These are phyloP conservation scores for Chascanopsetta lugubris DNA, from an alignment of 2,113 vertebrate species.

Conservation along the genomic window DNA sequence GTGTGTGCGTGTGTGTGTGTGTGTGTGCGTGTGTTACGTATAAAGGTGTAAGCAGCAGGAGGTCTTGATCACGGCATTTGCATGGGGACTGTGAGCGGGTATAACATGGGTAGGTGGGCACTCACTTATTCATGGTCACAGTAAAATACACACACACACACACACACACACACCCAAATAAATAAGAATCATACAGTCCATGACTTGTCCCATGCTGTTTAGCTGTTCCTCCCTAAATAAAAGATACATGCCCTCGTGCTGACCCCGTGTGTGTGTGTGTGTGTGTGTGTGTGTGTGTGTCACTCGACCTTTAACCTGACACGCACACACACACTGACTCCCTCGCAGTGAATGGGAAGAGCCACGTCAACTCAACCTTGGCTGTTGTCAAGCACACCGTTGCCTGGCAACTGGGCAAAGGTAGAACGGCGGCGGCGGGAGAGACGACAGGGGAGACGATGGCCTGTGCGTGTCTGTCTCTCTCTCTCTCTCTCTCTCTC, in stretches of 20 bases:
- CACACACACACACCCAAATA: no score
- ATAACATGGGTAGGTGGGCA: constrained; percentile 14
- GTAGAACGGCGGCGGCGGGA: constrained; percentile 37
- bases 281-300: constrained; percentile 20
- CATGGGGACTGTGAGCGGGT: not conserved
- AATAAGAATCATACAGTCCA: no score
- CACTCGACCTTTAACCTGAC: constrained; percentile 15
- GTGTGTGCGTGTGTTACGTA: no score
- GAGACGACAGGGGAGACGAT: not conserved
- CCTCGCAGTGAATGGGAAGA: constrained; percentile 29
- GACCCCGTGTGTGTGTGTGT: constrained; percentile 44
- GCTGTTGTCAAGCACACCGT: constrained; percentile 64
- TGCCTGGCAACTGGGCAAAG: constrained; percentile 80
- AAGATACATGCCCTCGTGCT: constrained; percentile 26
- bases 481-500: no score
- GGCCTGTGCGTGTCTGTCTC: constrained; percentile 6
- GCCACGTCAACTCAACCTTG: constrained; percentile 43
- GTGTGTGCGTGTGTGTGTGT: constrained; percentile 9
- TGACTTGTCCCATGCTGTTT: not conserved
- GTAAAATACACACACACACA: not conserved
- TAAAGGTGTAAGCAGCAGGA: no score
- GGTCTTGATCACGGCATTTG: no score
- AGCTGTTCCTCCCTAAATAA: constrained; percentile 3
- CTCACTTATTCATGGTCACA: not conserved
- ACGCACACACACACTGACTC: no score